Base-by-base conservation (phyloP, 1,140 invertebrate genomes). In the Pogonomyrmex barbatus region DNA sequence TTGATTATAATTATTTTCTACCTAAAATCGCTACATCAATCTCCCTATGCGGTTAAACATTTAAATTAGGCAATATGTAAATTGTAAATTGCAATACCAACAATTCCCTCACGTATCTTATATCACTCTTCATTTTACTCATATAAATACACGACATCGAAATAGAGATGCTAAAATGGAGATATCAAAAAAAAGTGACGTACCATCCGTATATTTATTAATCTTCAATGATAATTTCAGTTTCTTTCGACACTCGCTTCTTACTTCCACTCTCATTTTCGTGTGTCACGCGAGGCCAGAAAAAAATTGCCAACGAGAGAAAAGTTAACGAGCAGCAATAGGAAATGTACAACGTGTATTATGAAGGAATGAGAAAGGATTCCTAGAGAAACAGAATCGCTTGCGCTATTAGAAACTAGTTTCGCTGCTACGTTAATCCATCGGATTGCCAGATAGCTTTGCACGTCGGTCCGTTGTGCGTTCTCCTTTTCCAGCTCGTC, bases 351-450 rank as follows among this genome's bases (percentile, higher is more conserved):
- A 6, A 33, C 3, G 1, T 4, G 9, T 47, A 12, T 14, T 24
- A 50, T n/a, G 77, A 81, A 70, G 78, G 70, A 70, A 81, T 56
- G 50, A 6, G 78, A 78, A 78, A 78, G 76, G 58, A 70, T 68
- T 33, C 4, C 47, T 45, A 52, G 47, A n/a, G 36, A n/a, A n/a
- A 45, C 39, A 56, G 70, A 24, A 0, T 8, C 75, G 45, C 12
- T 54, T 30, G 67, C 17, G 12, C 17, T 60, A 30, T 24, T 83
- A 75, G 42, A 83, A 62, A 75, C 79, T 83, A 81, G 68, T 83
- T 75, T 83, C n/a, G 54, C 68, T 60, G 42, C 54, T 39, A 60
- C 30, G 56, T 58, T 62, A 83, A 73, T 67, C 42, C 54, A 33
- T 24, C 30, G 33, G 52, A 56, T 79, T 68, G 62, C 77, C 10